Evolutionary conservation across 2,797 vertebrate species (phyloP).

Genomic region (Streptopelia turtur): DNA sequence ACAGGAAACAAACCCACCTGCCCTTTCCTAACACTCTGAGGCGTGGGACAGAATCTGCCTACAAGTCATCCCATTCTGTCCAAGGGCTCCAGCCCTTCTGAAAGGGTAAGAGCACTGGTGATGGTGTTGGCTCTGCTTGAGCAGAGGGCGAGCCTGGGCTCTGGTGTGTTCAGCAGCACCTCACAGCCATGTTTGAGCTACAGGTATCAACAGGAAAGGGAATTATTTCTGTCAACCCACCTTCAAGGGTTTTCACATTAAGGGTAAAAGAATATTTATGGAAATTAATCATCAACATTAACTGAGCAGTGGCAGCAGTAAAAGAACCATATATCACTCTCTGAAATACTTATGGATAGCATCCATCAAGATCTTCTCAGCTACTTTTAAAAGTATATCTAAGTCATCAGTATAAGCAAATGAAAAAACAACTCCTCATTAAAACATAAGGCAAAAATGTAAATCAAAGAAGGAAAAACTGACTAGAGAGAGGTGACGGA

Average conservation of each 20-base stretch:
- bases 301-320: background rate
- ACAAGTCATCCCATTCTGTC: conserved; percentile 11
- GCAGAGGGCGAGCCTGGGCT: background rate
- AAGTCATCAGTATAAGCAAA: background rate
- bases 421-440: background rate
- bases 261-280: background rate
- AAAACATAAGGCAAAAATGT: background rate
- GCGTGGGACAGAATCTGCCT: conserved; percentile 2
- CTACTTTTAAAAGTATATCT: background rate
- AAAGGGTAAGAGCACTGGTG: conserved; percentile 8
- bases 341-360: background rate
- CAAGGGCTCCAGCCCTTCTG: conserved; percentile 26
- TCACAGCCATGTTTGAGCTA: conserved; percentile 25
- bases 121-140: conserved; percentile 53
- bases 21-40: background rate
- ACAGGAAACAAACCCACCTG: background rate
- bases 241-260: background rate
- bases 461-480: conserved; percentile 2
- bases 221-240: background rate
- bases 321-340: background rate
- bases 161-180: background rate
- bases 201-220: background rate
- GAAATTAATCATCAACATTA: background rate
- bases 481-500: background rate
- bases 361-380: background rate